These are phyloP conservation scores for Nasonia vitripennis DNA, from an alignment of 1,140 invertebrate genomes.

Conservation along the genomic window DNA sequence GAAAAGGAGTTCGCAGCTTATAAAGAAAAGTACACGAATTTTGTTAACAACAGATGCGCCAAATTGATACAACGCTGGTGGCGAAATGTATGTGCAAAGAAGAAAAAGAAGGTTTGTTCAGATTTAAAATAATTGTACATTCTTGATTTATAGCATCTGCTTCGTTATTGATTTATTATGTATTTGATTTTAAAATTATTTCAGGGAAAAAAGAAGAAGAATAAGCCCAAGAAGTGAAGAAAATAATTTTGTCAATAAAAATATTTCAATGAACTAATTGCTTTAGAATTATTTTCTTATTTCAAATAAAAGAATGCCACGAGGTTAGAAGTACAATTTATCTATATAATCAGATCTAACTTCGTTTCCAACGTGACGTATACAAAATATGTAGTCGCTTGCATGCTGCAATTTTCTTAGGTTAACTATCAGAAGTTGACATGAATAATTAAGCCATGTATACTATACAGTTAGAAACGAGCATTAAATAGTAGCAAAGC, in stretches of 20 bases:
- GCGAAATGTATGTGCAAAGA: constrained; percentile 47
- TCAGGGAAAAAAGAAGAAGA: constrained; percentile 40
- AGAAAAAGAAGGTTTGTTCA: constrained; percentile 44
- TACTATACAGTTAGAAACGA: neutral
- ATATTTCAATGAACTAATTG: neutral
- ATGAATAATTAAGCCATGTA: neutral
- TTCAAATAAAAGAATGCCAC: constrained; percentile 28
- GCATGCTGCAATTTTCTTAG: neutral
- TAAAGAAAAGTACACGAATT: constrained; percentile 48
- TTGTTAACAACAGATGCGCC: constrained; percentile 54
- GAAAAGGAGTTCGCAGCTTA: constrained; percentile 28
- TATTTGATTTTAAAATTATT: constrained; percentile 7
- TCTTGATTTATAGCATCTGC: neutral
- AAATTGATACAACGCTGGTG: constrained; percentile 64
- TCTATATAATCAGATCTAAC: constrained; percentile 1
- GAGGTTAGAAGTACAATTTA: neutral
- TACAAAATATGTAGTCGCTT: neutral
- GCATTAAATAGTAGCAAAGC: neutral
- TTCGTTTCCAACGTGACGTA: constrained; percentile 16
- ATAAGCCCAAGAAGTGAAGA: neutral
- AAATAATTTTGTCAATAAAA: neutral
- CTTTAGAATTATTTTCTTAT: neutral
- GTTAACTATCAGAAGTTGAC: neutral
- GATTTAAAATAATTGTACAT: neutral
- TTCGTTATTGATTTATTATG: neutral